These are phyloP conservation scores for Morpho deidamia DNA, from an alignment of 2,888 invertebrate species.

Conservation along the genomic window DNA sequence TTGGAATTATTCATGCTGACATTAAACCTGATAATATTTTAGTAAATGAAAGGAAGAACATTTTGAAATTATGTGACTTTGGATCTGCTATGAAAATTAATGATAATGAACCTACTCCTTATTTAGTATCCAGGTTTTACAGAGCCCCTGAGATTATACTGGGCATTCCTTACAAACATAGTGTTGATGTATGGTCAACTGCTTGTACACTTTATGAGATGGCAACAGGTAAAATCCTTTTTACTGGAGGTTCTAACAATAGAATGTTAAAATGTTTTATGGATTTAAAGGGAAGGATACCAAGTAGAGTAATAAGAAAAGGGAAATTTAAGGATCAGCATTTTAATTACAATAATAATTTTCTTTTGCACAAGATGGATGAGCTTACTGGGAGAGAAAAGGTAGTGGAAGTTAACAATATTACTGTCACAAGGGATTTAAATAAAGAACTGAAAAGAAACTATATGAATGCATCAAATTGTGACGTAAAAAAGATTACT, in stretches of 20 bases:
- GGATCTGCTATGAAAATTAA: conserved; percentile 96
- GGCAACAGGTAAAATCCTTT: conserved; percentile 98
- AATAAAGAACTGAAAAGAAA: conserved; percentile 92
- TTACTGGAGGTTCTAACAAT: conserved; percentile 98
- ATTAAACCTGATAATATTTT: conserved; percentile 99
- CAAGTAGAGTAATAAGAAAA: conserved; percentile 94
- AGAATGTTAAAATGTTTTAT: conserved; percentile 99
- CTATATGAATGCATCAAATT: conserved; percentile 86
- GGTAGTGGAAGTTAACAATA: conserved; percentile 91
- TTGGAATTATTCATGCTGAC: conserved; percentile 98
- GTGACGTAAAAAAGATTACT: conserved; percentile 91
- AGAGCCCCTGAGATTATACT: conserved; percentile 99
- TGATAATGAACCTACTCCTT: conserved; percentile 98
- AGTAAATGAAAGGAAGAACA: conserved; percentile 97
- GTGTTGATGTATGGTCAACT: conserved; percentile 98
- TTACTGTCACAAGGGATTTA: conserved; percentile 90
- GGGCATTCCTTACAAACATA: conserved; percentile 96
- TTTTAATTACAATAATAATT: conserved; percentile 97
- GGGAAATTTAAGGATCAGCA: conserved; percentile 98
- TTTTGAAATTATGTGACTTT: conserved; percentile 98
- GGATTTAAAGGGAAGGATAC: conserved; percentile 98
- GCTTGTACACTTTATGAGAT: conserved; percentile 99
- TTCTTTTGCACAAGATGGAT: conserved; percentile 97
- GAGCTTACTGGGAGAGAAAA: conserved; percentile 98
- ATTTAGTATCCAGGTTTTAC: conserved; percentile 98